These are phyloP conservation scores for Sphaerodactylus townsendi DNA, from an alignment of 2,113 vertebrate species.

Conservation along the genomic window DNA sequence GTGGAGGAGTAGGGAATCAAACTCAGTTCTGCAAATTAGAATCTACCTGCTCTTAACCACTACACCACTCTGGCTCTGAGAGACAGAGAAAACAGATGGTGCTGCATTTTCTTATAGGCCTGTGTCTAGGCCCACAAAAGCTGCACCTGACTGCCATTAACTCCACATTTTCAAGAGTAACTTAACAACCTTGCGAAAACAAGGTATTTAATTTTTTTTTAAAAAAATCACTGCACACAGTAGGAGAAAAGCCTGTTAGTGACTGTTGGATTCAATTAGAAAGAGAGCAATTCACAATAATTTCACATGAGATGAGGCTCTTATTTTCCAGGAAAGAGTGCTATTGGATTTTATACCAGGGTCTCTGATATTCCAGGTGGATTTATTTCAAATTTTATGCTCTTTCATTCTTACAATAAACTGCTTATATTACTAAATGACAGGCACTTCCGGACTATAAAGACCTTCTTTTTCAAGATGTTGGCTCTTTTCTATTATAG, in stretches of 20 bases:
- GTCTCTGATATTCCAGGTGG: neutral
- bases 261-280: neutral
- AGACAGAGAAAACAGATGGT: neutral
- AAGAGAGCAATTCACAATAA: neutral
- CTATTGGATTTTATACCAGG: neutral
- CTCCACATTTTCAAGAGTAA: neutral
- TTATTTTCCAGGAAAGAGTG: neutral
- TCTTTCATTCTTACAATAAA: neutral
- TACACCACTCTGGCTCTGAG: too few relatives aligned
- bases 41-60: too few relatives aligned
- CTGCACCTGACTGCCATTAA: neutral
- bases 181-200: neutral
- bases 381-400: neutral
- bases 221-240: neutral
- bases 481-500: neutral
- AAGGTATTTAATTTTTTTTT: neutral
- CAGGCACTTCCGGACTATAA: rapidly evolving
- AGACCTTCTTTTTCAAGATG: neutral
- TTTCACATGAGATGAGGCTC: neutral
- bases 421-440: rapidly evolving
- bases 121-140: neutral
- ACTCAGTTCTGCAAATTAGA: too few relatives aligned
- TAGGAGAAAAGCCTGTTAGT: neutral
- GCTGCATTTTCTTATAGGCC: neutral
- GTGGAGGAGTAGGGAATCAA: too few relatives aligned